Evolutionary conservation across 1,140 invertebrate species (phyloP), one percentile per base, ranked within the genome.

Genomic region (Drosophila suzukii): DNA sequence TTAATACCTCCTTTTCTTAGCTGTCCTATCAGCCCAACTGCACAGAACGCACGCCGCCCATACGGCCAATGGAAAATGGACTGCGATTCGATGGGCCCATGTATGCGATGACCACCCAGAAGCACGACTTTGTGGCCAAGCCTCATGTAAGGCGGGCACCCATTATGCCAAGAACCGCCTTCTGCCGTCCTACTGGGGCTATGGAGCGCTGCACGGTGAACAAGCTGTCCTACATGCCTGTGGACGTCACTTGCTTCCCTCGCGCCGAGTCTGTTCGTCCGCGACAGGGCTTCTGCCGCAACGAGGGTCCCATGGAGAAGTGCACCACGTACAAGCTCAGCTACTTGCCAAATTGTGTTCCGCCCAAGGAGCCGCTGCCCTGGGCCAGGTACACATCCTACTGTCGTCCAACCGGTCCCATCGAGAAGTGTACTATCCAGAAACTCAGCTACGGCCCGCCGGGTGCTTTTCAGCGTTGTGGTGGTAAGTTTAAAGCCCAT

Each of bases 41-140:
- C 50, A 67, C 92, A 0, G 81, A 92, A 49, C 93, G 93, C 10
- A 90, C 92, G 0, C 82, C 79, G 0, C 80, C 91, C 15, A 93
- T 94, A 27, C 75, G 88, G 0, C 92, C 92, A 6, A 83, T 76
- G 70, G 80, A 86, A 43, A 90, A 91, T 43, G 79, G 79, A 8
- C 44, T 92, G 47, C 81, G 86, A 11, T 91, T 95, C 2, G 93
- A 94, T 81, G 95, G 95, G 7, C 95, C 95, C 20, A 95, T 96
- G 93, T 94, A 96, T 84, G 94, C 94, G 63, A 92, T 94, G 60
- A 96, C 96, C 1, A 96, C 95, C 10, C 94, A 96, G 62, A 95
- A 95, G 66, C 95, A 95, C 75, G 95, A 96, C 92, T 96, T 94
- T 81, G 94, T 95, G 10, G 94, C 95, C 58, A 96, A 96, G 92